Base-by-base conservation (phyloP, 2,797 vertebrate genomes). In the Coregonus ussuriensis region DNA sequence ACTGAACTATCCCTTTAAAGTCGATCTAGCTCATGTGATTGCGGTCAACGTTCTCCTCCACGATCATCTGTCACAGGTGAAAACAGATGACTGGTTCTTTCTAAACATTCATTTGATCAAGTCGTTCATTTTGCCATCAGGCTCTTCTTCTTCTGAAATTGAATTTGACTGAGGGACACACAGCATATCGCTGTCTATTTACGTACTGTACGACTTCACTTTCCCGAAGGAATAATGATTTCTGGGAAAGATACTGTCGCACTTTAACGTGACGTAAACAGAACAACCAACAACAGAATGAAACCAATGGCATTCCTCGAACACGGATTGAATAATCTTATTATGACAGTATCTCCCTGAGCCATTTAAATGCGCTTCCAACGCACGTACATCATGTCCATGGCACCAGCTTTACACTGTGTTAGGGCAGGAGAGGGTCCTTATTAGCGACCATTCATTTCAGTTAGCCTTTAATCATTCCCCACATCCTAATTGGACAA, bases 1-100 rank as follows among this genome's bases (percentile, higher is more conserved):
- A 6, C 1, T 15, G 25, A 31, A 16, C 25, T 25, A 25, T 25
- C 25, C 25, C 25, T 25, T 25, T 25, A 25, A 25, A 7, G 16
- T 16, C 56, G 35, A 54, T 18, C 6, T 16, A n/a, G 16, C 7
- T 21, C 70, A 0, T 18, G 65, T 25, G 25, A 25, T 25, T 25
- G 25, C 14, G 0, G 11, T 31, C 65, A 67, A 33, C 7, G 14
- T 15, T 31, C 25, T 25, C 29, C 68, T 79, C 66, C 74, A 74
- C 74, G 71, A 75, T 84, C 77, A 87, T 91, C 68, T 84, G 82
- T 87, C 79, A 88, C 79, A 86, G 81, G 82, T 85, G 73, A 83
- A 87, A 81, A 72, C 75, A 76, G 37, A 77, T 75, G 52, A 70
- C 62, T 78, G 82, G 68, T 82, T 75, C 78, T 78, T 78, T 75